These are phyloP conservation scores for Engystomops pustulosus DNA, from an alignment of 2,113 vertebrate genomes.

Conservation along the genomic window DNA sequence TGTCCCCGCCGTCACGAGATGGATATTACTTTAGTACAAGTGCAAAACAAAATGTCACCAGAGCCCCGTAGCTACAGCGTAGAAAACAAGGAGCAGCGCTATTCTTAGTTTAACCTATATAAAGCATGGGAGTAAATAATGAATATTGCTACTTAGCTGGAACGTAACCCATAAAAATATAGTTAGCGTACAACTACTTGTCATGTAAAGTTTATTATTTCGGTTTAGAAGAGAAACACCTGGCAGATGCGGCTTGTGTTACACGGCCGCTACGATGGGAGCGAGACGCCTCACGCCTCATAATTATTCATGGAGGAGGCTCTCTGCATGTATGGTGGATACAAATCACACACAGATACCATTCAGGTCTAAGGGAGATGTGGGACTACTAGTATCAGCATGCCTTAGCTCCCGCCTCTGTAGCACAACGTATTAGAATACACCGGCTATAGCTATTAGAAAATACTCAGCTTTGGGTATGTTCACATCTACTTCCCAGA, in stretches of 20 bases:
- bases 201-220: slow-evolving; percentile 42
- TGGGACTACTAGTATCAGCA: neutral
- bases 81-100: slow-evolving; percentile 17
- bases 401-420: neutral
- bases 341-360: neutral
- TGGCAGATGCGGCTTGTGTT: slow-evolving; percentile 33
- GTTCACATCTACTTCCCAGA: too few species aligned
- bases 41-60: slow-evolving; percentile 40
- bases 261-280: neutral
- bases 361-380: neutral
- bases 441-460: too few species aligned
- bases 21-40: neutral
- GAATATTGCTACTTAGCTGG: slow-evolving; percentile 39
- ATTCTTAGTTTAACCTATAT: slow-evolving; percentile 54
- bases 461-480: too few species aligned
- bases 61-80: slow-evolving; percentile 20
- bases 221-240: slow-evolving; percentile 42
- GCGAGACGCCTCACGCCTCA: neutral
- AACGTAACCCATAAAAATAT: slow-evolving; percentile 53
- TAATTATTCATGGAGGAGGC: neutral
- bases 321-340: neutral
- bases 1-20: slow-evolving; percentile 7
- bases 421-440: too few species aligned
- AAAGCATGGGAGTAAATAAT: slow-evolving; percentile 45
- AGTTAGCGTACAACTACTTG: slow-evolving; percentile 40